Base-by-base conservation (phyloP, 2,113 vertebrate genomes). In the Cyanistes caeruleus region DNA sequence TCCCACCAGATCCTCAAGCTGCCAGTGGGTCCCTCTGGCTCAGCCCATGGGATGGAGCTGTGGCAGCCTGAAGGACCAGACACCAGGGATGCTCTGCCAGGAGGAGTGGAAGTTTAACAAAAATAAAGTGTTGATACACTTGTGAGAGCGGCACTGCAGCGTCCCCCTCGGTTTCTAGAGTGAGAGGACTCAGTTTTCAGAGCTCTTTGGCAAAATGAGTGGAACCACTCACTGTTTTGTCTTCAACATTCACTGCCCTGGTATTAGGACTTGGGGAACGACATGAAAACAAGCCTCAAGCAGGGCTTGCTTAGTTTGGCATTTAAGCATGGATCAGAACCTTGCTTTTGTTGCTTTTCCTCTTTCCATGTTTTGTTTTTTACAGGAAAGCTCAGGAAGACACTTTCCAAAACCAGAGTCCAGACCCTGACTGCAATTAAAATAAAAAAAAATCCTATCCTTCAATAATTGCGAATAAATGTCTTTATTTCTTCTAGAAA, bases 151-250 rank as follows among this genome's bases (percentile, higher is more conserved):
- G 31, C 33, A 68, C 17, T 3, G 44, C 25, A 8, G 8, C 28
- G 24, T 31, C 5, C 6, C 11, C 30, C 9, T 52, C 0, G 0
- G 14, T 23, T 55, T 35, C 30, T 8, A 53, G 63, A 55, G 39
- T 10, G 27, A 76, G 30, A 65, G 3, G 19, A 48, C 4, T 62
- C 33, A 0, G 3, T 62, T 89, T 80, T 35, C 48, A 59, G 37
- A 35, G n/a, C 2, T 3, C 18, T 73, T 86, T 44, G 41, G 44
- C 19, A 82, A 84, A 94, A 55, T 16, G 31, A 41, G 14, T 53
- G n/a, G 24, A 46, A 53, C 8, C 7, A 37, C 17, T 68, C 39
- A 21, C 8, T 25, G 11, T 44, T 49, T 46, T 76, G 55, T 74
- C 55, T 53, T 85, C 39, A 64, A 48, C 8, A 46, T 37, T 37